A percentile compares a stretch with the other conserved stretches of the same genome.
These are phyloP conservation scores for Phorcus lineatus DNA, from an alignment of 2,888 invertebrate species.

Conservation along the genomic window DNA sequence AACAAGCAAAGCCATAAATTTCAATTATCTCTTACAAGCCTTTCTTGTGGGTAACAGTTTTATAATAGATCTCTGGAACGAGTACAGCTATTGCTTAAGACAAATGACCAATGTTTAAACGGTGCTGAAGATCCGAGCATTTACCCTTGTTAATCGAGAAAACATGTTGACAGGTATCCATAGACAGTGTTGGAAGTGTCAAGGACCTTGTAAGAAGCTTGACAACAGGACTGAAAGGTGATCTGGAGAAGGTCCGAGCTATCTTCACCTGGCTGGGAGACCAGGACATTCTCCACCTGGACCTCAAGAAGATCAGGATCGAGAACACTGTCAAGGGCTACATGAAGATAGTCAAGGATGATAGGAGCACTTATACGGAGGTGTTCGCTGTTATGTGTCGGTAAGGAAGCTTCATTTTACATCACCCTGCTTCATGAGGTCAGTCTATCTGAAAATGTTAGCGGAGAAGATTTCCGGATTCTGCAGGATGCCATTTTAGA, in stretches of 20 bases:
- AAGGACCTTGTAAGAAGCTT: not conserved
- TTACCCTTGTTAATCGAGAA: too few species aligned
- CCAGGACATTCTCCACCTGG: not conserved
- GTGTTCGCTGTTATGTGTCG: slow-evolving; percentile 48
- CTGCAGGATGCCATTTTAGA: too few species aligned
- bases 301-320: not conserved
- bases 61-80: too few species aligned
- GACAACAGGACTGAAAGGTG: not conserved
- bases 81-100: too few species aligned
- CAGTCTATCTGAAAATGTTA: too few species aligned
- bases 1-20: too few species aligned
- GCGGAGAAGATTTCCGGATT: too few species aligned
- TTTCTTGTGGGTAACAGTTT: too few species aligned
- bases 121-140: too few species aligned
- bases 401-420: slow-evolving; percentile 18
- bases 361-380: slow-evolving; percentile 38
- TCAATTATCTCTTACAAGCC: too few species aligned
- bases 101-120: too few species aligned
- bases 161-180: not conserved
- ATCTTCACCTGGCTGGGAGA: slow-evolving; percentile 15
- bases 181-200: not conserved
- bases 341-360: slow-evolving; percentile 43
- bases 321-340: slow-evolving; percentile 43
- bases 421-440: too few species aligned
- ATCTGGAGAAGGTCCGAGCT: slow-evolving; percentile 21